Conservation (phyloP, 2,888 invertebrate species). For the Agrochola lychnidis region DNA sequence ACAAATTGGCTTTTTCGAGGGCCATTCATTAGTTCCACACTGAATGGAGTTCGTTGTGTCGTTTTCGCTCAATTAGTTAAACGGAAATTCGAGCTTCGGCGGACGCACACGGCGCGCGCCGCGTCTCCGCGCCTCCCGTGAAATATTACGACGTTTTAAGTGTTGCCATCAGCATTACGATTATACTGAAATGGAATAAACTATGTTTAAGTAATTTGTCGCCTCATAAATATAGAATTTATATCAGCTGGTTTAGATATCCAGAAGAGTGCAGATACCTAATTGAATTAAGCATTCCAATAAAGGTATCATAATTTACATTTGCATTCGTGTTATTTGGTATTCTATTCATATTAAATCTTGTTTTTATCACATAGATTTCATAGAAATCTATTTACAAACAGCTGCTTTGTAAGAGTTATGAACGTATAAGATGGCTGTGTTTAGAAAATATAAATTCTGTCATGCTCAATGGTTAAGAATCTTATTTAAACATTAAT, state of each 20-base stretch:
- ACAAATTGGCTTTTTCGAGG: constrained; percentile 89
- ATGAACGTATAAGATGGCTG: not conserved
- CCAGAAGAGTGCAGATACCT: constrained; percentile 33
- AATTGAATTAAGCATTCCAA: constrained; percentile 52
- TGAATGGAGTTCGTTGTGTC: constrained; percentile 88
- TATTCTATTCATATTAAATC: constrained; percentile 5
- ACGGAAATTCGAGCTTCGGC: constrained; percentile 83
- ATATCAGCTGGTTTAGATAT: constrained; percentile 55
- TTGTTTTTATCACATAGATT: constrained; percentile 21
- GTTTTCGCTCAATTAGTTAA: constrained; percentile 91
- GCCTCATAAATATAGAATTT: constrained; percentile 60
- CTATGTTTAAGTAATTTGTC: constrained; percentile 59
- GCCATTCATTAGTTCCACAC: constrained; percentile 88
- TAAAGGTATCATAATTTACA: constrained; percentile 24
- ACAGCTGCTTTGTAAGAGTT: not conserved
- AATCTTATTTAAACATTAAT: constrained; percentile 37
- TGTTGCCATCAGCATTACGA: constrained; percentile 65
- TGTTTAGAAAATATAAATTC: constrained; percentile 16
- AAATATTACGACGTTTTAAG: constrained; percentile 68
- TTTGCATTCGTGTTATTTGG: constrained; percentile 30
- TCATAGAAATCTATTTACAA: constrained; percentile 10
- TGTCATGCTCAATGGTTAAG: constrained; percentile 7
- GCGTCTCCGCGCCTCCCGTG: constrained; percentile 48
- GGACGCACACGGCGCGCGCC: constrained; percentile 76
- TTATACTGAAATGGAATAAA: constrained; percentile 62